phyloP scores from a whole-genome alignment of 2,113 vertebrate genomes.

The Chascanopsetta lugubris region DNA sequence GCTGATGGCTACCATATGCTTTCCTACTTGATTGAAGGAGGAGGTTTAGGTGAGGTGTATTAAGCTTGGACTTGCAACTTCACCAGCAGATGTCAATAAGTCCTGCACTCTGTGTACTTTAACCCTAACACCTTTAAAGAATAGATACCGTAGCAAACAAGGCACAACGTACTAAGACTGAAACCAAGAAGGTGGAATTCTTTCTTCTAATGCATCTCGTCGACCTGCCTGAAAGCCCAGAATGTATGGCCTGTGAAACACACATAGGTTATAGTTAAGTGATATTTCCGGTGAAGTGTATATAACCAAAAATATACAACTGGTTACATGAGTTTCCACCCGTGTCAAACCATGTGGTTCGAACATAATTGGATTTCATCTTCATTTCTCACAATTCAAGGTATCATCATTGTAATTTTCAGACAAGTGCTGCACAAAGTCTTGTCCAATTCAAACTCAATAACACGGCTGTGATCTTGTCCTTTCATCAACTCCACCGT shows the following conservation, averaged over 20 bases:
- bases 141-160: too few relatives aligned
- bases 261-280: slow-evolving; percentile 57
- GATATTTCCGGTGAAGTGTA: slow-evolving; percentile 62
- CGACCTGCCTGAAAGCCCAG: slow-evolving; percentile 16
- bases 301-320: slow-evolving; percentile 69
- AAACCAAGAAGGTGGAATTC: slow-evolving; percentile 15
- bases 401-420: slow-evolving; percentile 74
- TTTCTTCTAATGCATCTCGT: slow-evolving; percentile 12
- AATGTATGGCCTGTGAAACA: slow-evolving; percentile 18
- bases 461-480: slow-evolving; percentile 79
- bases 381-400: slow-evolving; percentile 70
- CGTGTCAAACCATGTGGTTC: slow-evolving; percentile 56
- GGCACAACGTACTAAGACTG: too few relatives aligned
- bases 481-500: slow-evolving; percentile 80
- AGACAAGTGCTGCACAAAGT: slow-evolving; percentile 76
- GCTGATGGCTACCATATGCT: too few relatives aligned
- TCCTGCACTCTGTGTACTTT: too few relatives aligned
- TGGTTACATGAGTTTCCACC: slow-evolving; percentile 69
- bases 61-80: too few relatives aligned
- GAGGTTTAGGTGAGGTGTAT: too few relatives aligned
- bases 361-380: slow-evolving; percentile 68
- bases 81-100: too few relatives aligned
- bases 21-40: too few relatives aligned
- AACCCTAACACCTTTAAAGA: too few relatives aligned
- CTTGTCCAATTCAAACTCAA: slow-evolving; percentile 83